These are phyloP conservation scores for Troides oblongomaculatus DNA, from an alignment of 2,888 invertebrate species.

Conservation along the genomic window DNA sequence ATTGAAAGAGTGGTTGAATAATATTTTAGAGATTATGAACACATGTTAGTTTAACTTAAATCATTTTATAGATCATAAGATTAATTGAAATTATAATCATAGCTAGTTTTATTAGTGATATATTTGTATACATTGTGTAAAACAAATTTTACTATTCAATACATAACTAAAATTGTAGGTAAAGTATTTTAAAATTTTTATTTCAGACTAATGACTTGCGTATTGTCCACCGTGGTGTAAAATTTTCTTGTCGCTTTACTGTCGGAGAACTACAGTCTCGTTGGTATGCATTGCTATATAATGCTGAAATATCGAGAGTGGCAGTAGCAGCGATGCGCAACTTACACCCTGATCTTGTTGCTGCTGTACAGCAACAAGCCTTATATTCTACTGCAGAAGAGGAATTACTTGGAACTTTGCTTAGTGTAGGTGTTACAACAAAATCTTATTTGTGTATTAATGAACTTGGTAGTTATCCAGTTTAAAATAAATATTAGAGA, in stretches of 20 bases:
- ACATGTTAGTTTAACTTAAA: no score
- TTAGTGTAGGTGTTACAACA: slow-evolving; percentile 75
- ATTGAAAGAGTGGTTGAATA: no score
- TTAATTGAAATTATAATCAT: no score
- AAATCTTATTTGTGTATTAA: not conserved
- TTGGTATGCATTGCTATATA: slow-evolving; percentile 97
- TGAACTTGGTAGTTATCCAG: not conserved
- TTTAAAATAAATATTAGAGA: not conserved
- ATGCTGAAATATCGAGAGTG: slow-evolving; percentile 94
- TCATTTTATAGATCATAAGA: no score
- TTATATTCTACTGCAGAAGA: slow-evolving; percentile 95
- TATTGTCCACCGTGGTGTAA: slow-evolving; percentile 93
- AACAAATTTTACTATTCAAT: no score
- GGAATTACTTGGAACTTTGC: slow-evolving; percentile 88
- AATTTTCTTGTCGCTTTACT: slow-evolving; percentile 97
- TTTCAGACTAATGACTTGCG: slow-evolving; percentile 86
- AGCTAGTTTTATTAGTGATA: no score
- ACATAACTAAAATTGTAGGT: no score
- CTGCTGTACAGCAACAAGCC: slow-evolving; percentile 92
- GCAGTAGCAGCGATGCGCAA: slow-evolving; percentile 96
- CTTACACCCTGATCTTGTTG: slow-evolving; percentile 93
- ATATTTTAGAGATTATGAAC: no score
- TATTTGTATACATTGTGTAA: no score
- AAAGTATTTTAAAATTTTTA: not conserved
- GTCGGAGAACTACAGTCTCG: slow-evolving; percentile 95